Evolutionary conservation across 2,113 vertebrate species (phyloP).

Genomic region (Coregonus clupeaformis): DNA sequence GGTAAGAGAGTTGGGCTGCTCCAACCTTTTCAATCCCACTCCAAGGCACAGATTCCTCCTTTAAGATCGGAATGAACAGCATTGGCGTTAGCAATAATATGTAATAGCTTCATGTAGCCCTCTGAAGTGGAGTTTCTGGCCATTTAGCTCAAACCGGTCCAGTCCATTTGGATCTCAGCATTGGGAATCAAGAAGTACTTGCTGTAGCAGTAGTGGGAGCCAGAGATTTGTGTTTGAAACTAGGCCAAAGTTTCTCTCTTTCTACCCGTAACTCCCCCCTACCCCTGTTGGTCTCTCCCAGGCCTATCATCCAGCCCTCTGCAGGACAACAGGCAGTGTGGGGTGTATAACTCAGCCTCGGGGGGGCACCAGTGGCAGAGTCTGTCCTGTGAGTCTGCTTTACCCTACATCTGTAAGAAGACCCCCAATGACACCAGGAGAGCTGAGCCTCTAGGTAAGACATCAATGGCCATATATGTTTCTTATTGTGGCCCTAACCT

Average conservation of each 20-base stretch:
- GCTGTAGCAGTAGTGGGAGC: too few species aligned
- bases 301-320: slow-evolving; percentile 58
- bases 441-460: slow-evolving; percentile 80
- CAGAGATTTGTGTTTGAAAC: background rate
- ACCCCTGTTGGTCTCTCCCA: slow-evolving; percentile 25
- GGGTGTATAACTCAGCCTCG: slow-evolving; percentile 74
- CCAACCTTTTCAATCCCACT: background rate
- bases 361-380: slow-evolving; percentile 77
- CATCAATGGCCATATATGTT: background rate
- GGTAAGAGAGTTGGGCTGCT: slow-evolving; percentile 59
- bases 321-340: slow-evolving; percentile 76
- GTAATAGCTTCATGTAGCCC: too few species aligned
- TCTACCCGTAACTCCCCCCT: background rate
- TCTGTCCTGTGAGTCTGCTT: slow-evolving; percentile 77
- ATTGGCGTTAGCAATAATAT: too few species aligned
- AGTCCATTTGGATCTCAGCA: too few species aligned
- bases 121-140: too few species aligned
- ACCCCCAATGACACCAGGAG: slow-evolving; percentile 69
- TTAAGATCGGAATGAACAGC: background rate
- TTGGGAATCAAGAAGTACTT: too few species aligned
- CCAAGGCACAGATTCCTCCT: background rate
- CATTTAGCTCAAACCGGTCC: too few species aligned
- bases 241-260: background rate
- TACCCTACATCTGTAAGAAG: slow-evolving; percentile 93
- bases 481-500: too few species aligned